A percentile compares a stretch with the other conserved stretches of the same genome.
Evolutionary conservation across 2,888 invertebrate species (phyloP).

Genomic region (Eulithis testata): DNA sequence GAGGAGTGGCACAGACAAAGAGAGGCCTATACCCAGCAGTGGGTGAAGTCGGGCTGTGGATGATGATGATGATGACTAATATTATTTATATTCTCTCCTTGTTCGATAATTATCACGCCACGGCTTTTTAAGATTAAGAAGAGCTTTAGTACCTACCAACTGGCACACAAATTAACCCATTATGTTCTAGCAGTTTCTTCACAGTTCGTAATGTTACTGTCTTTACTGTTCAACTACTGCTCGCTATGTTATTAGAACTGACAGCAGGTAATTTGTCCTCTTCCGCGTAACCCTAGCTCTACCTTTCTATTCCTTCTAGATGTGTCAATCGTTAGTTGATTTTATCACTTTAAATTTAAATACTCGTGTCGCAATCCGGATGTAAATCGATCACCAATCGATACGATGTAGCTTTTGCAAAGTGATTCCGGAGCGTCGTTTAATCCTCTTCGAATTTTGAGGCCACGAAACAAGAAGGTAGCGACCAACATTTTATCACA

Average conservation of each 20-base stretch:
- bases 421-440: conserved; percentile 30
- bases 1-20: no score
- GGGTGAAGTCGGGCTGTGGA: no score
- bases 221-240: neutral
- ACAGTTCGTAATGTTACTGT: neutral
- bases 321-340: conserved; percentile 6
- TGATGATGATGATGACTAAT: no score
- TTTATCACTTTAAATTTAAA: neutral
- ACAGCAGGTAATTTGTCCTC: conserved; percentile 17
- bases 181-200: neutral
- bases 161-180: neutral
- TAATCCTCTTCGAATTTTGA: conserved; percentile 37
- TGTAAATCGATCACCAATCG: conserved; percentile 41
- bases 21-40: no score
- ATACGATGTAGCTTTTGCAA: conserved; percentile 46
- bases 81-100: no score
- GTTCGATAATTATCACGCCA: no score
- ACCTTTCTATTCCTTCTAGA: conserved; percentile 29
- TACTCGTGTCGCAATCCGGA: conserved; percentile 39
- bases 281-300: conserved; percentile 18
- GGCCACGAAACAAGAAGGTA: conserved; percentile 32
- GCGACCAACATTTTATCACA: neutral
- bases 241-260: conserved; percentile 10
- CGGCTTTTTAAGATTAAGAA: no score
- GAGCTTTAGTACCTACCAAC: no score